These are phyloP conservation scores for Tachysurus fulvidraco DNA, from an alignment of 2,113 vertebrate genomes.

Conservation along the genomic window DNA sequence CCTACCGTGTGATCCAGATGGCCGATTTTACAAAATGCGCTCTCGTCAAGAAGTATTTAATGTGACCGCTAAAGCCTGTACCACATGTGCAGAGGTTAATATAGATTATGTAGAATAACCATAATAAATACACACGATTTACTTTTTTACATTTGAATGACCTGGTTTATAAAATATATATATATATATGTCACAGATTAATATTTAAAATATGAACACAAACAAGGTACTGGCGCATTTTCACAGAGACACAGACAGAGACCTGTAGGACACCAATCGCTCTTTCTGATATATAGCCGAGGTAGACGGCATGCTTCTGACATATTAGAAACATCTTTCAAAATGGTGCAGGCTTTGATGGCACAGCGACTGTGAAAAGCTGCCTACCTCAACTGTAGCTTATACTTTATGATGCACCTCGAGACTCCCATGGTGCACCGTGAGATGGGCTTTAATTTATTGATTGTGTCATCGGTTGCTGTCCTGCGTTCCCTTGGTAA, in stretches of 20 bases:
- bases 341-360: neutral
- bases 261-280: neutral
- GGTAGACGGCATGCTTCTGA: neutral
- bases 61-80: neutral
- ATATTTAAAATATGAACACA: neutral
- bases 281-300: neutral
- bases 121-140: neutral
- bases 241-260: neutral
- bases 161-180: neutral
- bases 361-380: neutral
- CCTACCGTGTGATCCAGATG: neutral
- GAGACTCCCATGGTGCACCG: slow-evolving; percentile 1
- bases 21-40: neutral
- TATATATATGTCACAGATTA: neutral
- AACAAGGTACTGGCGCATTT: neutral
- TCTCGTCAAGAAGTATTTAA: neutral
- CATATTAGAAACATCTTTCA: slow-evolving; percentile 21
- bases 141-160: neutral
- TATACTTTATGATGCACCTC: slow-evolving; percentile 10
- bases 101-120: neutral
- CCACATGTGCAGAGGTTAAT: neutral
- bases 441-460: slow-evolving; percentile 48
- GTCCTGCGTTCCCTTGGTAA: slow-evolving; percentile 52
- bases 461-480: slow-evolving; percentile 51
- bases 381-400: neutral